Evolutionary conservation across 2,113 vertebrate genomes (phyloP).

Genomic region (human): GRCh38 chrX:104757001-104757500

Average conservation of each 20-base stretch:
- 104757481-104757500: not conserved
- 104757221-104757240: not conserved
- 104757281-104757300: not conserved
- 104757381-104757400: not conserved
- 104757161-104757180: not conserved
- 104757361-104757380: not conserved
- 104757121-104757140: not conserved
- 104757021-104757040: not conserved
- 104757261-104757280: not conserved
- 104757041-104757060: not conserved
- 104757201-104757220: not conserved
- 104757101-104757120: not conserved
- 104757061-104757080: not conserved
- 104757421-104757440: not conserved
- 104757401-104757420: not conserved
- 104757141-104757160: not conserved
- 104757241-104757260: constrained; percentile 8
- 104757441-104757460: not conserved
- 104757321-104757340: not conserved
- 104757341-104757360: not conserved
- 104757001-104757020: not conserved
- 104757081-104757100: not conserved
- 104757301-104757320: not conserved
- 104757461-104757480: not conserved
- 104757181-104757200: not conserved